Percentiles rank a stretch among this genome's conserved stretches.
phyloP scores from a whole-genome alignment of 37 sponge, comb jelly and placozoan species.

The Spongilla lacustris region DNA sequence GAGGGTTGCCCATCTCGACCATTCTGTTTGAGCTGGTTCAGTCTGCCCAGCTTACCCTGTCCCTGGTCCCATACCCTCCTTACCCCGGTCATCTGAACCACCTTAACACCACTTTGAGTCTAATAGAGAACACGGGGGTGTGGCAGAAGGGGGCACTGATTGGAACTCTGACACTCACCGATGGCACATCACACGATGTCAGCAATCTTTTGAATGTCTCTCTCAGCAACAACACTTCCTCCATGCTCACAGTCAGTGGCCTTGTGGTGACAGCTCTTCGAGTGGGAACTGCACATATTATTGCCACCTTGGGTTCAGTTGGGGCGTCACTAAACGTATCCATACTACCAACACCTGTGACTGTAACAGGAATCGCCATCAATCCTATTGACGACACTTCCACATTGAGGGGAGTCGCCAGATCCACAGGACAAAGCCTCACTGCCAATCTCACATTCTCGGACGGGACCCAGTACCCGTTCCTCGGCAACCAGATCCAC shows the following conservation, averaged over 20 bases:
- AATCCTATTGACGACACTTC: slow-evolving; percentile 4
- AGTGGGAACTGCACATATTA: not conserved
- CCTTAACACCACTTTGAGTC: slow-evolving; percentile 2
- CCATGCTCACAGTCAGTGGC: not conserved
- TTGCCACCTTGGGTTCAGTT: slow-evolving; percentile 15
- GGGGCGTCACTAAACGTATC: not conserved
- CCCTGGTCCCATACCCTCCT: slow-evolving; percentile 38
- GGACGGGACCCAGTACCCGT: slow-evolving; percentile 33
- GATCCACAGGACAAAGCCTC: not conserved
- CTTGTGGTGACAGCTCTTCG: slow-evolving; percentile 19
- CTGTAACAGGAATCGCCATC: not conserved
- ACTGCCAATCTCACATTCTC: slow-evolving; percentile 16
- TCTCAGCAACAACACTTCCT: not conserved
- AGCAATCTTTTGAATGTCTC: not conserved
- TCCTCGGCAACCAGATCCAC: slow-evolving; percentile 5
- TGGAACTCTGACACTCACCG: slow-evolving; percentile 22
- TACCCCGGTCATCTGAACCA: slow-evolving; percentile 26
- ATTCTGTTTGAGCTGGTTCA: slow-evolving; percentile 37
- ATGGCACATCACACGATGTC: slow-evolving; percentile 11
- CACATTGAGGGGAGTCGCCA: slow-evolving; percentile 39
- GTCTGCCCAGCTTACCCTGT: slow-evolving; percentile 4
- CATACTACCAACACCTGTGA: slow-evolving; percentile 9
- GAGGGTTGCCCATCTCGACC: not conserved
- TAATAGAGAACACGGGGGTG: slow-evolving; percentile 16
- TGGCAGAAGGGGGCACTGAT: slow-evolving; percentile 37